Evolutionary conservation across 2,888 invertebrate species (phyloP).

Genomic region (Epinotia ramella): DNA sequence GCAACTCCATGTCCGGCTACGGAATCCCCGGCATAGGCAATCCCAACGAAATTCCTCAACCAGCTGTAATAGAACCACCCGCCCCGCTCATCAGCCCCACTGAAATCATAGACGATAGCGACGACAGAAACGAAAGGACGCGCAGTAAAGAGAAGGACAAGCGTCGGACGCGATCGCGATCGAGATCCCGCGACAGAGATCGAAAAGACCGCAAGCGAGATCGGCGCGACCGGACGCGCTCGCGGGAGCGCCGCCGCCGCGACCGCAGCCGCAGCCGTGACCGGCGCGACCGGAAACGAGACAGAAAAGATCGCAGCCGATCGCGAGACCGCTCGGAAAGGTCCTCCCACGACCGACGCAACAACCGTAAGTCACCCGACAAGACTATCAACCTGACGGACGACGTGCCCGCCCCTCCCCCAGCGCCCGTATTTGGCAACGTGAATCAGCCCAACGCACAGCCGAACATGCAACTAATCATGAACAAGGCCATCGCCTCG

Average conservation of each 20-base stretch:
- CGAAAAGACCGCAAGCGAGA: constrained; percentile 78
- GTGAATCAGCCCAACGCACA: neutral
- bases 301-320: constrained; percentile 83
- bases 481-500: constrained; percentile 48
- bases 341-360: constrained; percentile 79
- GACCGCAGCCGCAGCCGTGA: constrained; percentile 86
- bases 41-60: constrained; percentile 78
- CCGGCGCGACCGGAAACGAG: constrained; percentile 76
- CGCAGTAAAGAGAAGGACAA: constrained; percentile 69
- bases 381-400: constrained; percentile 52
- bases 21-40: constrained; percentile 78
- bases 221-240: constrained; percentile 82
- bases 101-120: constrained; percentile 61
- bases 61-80: constrained; percentile 79
- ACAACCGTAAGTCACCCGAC: constrained; percentile 76
- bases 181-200: constrained; percentile 71
- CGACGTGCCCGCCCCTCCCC: constrained; percentile 49
- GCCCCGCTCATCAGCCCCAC: constrained; percentile 67
- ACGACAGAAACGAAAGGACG: constrained; percentile 62
- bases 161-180: constrained; percentile 66
- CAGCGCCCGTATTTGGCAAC: constrained; percentile 49
- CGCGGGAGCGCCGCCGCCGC: constrained; percentile 85
- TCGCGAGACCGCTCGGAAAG: constrained; percentile 85
- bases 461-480: constrained; percentile 36
- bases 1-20: constrained; percentile 60